phyloP scores from a whole-genome alignment of 1,140 invertebrate species.

The Semibalanus balanoides region DNA sequence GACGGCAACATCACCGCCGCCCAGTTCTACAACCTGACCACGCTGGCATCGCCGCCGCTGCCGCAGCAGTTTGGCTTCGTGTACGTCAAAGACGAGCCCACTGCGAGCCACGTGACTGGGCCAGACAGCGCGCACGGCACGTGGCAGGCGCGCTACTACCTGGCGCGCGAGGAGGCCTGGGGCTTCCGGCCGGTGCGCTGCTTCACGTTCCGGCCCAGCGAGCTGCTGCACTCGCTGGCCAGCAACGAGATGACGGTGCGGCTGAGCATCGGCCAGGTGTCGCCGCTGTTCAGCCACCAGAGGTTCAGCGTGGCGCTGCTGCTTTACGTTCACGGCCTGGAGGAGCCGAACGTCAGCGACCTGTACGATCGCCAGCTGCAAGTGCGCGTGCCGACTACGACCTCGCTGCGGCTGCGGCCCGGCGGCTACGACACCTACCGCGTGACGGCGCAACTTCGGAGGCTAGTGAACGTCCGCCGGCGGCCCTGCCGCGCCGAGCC shows the following conservation, averaged over 20 bases:
- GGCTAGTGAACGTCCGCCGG: background rate
- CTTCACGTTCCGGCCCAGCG: background rate
- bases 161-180: background rate
- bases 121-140: too few species aligned
- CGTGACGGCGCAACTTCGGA: background rate
- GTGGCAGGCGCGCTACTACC: background rate
- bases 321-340: background rate
- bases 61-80: too few species aligned
- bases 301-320: too few species aligned
- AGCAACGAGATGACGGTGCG: too few species aligned
- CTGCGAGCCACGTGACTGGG: too few species aligned
- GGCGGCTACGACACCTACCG: background rate
- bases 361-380: background rate
- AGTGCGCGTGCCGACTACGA: background rate
- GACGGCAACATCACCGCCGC: background rate
- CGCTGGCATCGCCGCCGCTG: too few species aligned
- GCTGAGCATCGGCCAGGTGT: too few species aligned
- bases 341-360: background rate
- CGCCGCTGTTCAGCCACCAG: background rate
- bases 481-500: background rate
- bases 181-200: background rate
- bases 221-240: background rate
- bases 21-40: background rate
- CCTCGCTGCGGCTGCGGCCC: background rate
- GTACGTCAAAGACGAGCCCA: background rate